phyloP scores from a whole-genome alignment of 2,797 vertebrate genomes.

The Balearica regulorum region DNA sequence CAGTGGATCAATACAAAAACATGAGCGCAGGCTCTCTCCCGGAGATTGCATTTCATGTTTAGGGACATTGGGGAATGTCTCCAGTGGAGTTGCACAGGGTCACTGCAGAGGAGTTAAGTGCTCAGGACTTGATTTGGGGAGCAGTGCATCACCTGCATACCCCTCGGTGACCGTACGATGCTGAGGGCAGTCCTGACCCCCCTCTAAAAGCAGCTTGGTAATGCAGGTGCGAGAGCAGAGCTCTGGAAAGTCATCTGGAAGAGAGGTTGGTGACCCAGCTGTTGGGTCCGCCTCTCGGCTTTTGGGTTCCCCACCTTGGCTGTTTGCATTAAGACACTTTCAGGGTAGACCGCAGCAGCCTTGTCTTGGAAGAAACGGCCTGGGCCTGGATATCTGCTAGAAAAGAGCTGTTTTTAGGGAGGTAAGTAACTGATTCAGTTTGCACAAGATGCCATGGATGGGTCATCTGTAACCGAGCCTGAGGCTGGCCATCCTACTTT shows the following conservation, averaged over 20 bases:
- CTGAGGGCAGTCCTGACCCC: not conserved
- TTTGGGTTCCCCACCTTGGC: not conserved
- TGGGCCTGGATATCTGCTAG: conserved; percentile 74
- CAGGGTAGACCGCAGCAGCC: not conserved
- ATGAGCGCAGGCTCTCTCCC: not conserved
- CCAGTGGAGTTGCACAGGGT: not conserved
- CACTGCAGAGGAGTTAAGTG: not conserved
- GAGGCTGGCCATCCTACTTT: not conserved
- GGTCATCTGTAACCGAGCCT: not conserved
- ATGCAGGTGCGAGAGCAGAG: not conserved
- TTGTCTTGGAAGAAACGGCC: conserved; percentile 33
- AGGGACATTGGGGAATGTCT: not conserved
- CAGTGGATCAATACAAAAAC: not conserved
- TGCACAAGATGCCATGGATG: not conserved
- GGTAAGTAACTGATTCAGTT: conserved; percentile 53
- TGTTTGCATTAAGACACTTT: not conserved
- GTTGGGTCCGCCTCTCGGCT: not conserved
- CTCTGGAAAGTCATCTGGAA: not conserved
- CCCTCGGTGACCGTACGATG: not conserved
- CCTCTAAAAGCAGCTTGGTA: not conserved
- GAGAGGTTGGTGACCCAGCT: not conserved
- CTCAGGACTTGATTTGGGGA: not conserved
- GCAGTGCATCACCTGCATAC: not conserved
- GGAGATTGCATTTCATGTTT: not conserved
- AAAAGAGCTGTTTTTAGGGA: conserved; percentile 74